Base-by-base conservation (phyloP, 1,140 invertebrate genomes). In the Olivierus martensii region DNA sequence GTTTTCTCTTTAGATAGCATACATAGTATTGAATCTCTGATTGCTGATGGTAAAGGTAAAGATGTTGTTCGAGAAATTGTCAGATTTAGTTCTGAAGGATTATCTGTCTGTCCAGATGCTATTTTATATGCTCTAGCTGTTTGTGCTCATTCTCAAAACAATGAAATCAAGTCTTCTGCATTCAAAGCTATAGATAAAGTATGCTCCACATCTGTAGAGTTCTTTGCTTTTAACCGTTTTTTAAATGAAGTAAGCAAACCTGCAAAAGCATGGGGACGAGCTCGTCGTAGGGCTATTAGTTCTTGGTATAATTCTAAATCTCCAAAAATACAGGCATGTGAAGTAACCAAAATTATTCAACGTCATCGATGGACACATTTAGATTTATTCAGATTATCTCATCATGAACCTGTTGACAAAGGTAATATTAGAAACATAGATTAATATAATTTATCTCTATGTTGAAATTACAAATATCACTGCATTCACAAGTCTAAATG, bases 361-460 rank as follows among this genome's bases (percentile, higher is more conserved):
- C 72, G 77, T 58, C 73, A 80, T 61, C 77, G 77, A 1, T 81
- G 79, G 69, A 76, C 75, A 2, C 82, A 84, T 63, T 77, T 76
- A 55, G 81, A 81, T 59, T 67, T 83, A 7, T 65, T 84, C 1
- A 75, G 78, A 56, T 71, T 83, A 36, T 71, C 75, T 17, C 82
- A 84, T 69, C 58, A 75, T 4, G 75, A 75, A 59, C 59, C 66
- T 17, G 28, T 28, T 28, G 28, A 28, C 9, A 28, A 28, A 28
- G 28, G 28, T 28, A 28, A 28, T 28, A 28, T 28, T 28, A n/a
- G n/a, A n/a, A n/a, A n/a, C n/a, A n/a, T n/a, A n/a, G n/a, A n/a
- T n/a, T n/a, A n/a, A n/a, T n/a, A n/a, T n/a, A n/a, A n/a, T n/a
- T n/a, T n/a, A n/a, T n/a, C n/a, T n/a, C n/a, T n/a, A n/a, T n/a